phyloP scores from a whole-genome alignment of 1,140 invertebrate species.

The Eupristina koningsbergeri region DNA sequence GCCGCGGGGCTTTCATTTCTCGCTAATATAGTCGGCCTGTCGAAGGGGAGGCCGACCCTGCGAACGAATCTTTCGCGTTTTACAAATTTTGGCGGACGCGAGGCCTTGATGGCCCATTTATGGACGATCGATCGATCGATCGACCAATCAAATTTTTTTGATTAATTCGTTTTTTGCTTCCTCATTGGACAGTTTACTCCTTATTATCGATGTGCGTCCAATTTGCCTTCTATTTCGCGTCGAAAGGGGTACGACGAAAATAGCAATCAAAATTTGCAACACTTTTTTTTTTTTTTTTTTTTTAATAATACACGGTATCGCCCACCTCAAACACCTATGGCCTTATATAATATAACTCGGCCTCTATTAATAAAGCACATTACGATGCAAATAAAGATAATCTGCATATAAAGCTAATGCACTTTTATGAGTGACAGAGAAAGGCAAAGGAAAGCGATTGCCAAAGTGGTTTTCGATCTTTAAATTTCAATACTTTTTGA shows the following conservation, averaged over 20 bases:
- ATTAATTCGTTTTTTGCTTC: constrained; percentile 2
- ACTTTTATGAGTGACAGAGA: neutral
- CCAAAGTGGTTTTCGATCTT: neutral
- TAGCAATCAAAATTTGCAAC: too few relatives aligned
- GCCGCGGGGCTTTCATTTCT: constrained; percentile 18
- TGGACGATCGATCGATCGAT: constrained; percentile 8
- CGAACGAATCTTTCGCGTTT: neutral
- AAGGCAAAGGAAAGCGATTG: neutral
- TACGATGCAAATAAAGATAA: too few relatives aligned
- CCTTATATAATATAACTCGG: too few relatives aligned
- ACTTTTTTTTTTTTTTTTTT: too few relatives aligned
- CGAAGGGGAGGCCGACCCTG: neutral
- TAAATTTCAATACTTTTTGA: neutral
- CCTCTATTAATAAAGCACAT: too few relatives aligned
- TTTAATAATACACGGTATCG: too few relatives aligned
- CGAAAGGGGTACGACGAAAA: too few relatives aligned
- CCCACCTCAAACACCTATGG: too few relatives aligned
- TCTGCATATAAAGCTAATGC: neutral
- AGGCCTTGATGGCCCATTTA: constrained; percentile 22
- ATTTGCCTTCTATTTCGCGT: too few relatives aligned
- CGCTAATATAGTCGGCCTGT: neutral
- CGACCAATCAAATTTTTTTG: constrained; percentile 5
- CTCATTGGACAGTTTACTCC: too few relatives aligned
- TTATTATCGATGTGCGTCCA: too few relatives aligned
- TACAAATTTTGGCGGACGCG: neutral